phyloP scores from a whole-genome alignment of 2,113 vertebrate species.

The Ornithorhynchus anatinus region DNA sequence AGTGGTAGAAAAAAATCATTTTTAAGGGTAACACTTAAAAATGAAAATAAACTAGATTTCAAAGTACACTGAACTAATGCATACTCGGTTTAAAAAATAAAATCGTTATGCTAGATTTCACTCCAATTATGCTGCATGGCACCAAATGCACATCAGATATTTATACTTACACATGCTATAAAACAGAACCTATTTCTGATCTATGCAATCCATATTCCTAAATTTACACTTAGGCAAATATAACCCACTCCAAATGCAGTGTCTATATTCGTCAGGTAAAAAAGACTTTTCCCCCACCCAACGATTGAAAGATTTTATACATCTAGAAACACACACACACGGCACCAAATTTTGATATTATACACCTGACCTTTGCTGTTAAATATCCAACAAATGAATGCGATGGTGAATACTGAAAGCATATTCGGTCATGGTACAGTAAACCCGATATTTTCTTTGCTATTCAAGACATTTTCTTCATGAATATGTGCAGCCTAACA shows the following conservation, averaged over 20 bases:
- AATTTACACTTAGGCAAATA: slow-evolving; percentile 45
- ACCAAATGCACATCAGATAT: slow-evolving; percentile 38
- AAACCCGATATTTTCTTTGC: slow-evolving; percentile 37
- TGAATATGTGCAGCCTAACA: slow-evolving; percentile 43
- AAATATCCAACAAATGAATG: background rate
- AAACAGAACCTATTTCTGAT: too few relatives aligned
- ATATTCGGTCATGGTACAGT: slow-evolving; percentile 9
- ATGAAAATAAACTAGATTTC: background rate
- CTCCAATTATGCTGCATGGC: slow-evolving; percentile 33
- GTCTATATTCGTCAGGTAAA: slow-evolving; percentile 42
- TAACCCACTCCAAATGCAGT: slow-evolving; percentile 52
- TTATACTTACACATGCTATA: slow-evolving; percentile 52
- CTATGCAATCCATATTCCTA: too few relatives aligned
- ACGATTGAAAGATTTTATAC: slow-evolving; percentile 14
- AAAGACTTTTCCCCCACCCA: slow-evolving; percentile 26
- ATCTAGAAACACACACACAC: slow-evolving; percentile 26
- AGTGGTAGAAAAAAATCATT: background rate
- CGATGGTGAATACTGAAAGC: background rate
- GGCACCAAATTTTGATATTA: background rate
- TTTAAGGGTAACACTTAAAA: background rate
- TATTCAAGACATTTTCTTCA: slow-evolving; percentile 43
- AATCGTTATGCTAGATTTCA: slow-evolving; percentile 49
- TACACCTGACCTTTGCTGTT: slow-evolving; percentile 20
- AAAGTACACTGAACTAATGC: slow-evolving; percentile 17
- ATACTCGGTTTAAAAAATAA: slow-evolving; percentile 44